Conservation (phyloP, 2,888 invertebrate species). For the Erebia aethiops region DNA sequence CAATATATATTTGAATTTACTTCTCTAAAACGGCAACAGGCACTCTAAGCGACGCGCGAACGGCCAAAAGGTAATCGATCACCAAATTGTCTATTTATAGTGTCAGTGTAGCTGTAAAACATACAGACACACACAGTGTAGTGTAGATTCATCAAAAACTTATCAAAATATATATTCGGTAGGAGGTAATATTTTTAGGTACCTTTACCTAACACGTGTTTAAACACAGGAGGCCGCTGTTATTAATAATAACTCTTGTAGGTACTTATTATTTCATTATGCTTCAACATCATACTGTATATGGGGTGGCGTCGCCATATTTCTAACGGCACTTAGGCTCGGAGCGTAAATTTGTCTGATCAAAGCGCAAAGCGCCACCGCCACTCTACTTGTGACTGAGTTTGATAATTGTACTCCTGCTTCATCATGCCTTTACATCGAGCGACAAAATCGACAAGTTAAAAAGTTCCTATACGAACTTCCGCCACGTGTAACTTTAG, state of each 20-base stretch:
- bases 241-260: background rate
- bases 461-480: too few relatives aligned
- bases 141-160: too few relatives aligned
- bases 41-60: too few relatives aligned
- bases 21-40: too few relatives aligned
- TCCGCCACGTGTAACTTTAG: background rate
- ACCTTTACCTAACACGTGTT: background rate
- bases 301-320: slow-evolving; percentile 43
- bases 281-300: slow-evolving; percentile 34
- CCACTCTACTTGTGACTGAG: slow-evolving; percentile 33
- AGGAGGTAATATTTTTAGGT: background rate
- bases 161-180: too few relatives aligned
- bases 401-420: slow-evolving; percentile 39
- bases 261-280: background rate
- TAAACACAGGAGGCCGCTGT: background rate
- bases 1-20: too few relatives aligned
- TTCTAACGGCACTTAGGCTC: slow-evolving; percentile 52
- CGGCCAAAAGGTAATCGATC: too few relatives aligned
- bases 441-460: slow-evolving; percentile 1
- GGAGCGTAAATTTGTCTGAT: slow-evolving; percentile 59
- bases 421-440: slow-evolving; percentile 14
- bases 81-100: too few relatives aligned
- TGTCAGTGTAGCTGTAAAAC: too few relatives aligned
- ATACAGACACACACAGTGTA: too few relatives aligned
- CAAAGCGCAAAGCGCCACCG: slow-evolving; percentile 55